Base-by-base conservation (phyloP, 2,888 invertebrate species). In the Pherbina coryleti region DNA sequence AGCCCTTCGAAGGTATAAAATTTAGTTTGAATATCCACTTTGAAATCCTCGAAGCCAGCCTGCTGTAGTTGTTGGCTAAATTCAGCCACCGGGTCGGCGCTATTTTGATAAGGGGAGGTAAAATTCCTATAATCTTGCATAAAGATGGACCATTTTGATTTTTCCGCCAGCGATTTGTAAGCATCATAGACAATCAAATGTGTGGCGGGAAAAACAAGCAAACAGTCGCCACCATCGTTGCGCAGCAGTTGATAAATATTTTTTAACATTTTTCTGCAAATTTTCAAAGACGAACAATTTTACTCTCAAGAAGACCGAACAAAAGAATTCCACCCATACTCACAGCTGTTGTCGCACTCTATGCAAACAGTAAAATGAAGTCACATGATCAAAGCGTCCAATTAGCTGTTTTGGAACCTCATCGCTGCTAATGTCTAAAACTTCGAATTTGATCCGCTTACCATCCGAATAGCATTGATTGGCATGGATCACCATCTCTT, bases 331-430 rank as follows among this genome's bases (percentile, higher is more conserved):
- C 3, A 5, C 31, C 31, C 3, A 5, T 3, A 70, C 70, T 70
- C 28, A 70, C 70, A 49, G 66, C 86, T 94, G 93, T 84, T 94
- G 91, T 82, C 92, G 92, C 34, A 95, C 92, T 95, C 95, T 95
- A 84, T 95, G 95, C 5, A 95, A 90, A 79, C 94, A 93, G 86
- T 94, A 95, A 86, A 95, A 94, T 0, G 95, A 95, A 78, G 94
- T 92, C 4, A 92, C 91, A 84, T 94, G 93, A 84, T 93, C 91
- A 84, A 93, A 95, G 57, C 88, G 84, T 78, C 89, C 90, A 34
- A 88, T 84, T 74, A 91, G 83, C 31, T 91, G 88, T 0, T 87
- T 85, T 1, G 92, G 91, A 67, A 93, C 80, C 44, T 90, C 22
- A 2, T 75, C 66, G 0, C 91, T 87, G 19, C 55, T 72, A 57